phyloP scores from a whole-genome alignment of 2,113 vertebrate species.

The Dicentrarchus labrax region DNA sequence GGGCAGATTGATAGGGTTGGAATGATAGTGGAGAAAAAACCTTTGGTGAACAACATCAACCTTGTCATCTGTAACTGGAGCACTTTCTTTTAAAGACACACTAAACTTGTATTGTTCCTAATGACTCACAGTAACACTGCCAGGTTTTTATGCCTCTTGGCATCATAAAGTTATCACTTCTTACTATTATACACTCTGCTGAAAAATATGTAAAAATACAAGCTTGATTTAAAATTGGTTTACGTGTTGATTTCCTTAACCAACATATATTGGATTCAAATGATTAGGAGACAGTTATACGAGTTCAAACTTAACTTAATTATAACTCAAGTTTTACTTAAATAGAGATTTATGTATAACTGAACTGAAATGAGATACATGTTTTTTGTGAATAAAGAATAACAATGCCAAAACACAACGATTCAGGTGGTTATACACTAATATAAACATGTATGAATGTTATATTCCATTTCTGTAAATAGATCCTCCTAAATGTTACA shows the following conservation, averaged over 20 bases:
- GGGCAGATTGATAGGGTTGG: background rate
- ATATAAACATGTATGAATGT: too few species aligned
- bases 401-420: too few species aligned
- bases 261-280: background rate
- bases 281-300: background rate
- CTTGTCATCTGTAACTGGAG: constrained; percentile 3
- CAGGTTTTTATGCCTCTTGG: constrained; percentile 37
- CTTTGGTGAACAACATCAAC: background rate
- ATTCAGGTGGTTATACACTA: too few species aligned
- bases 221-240: constrained; percentile 15
- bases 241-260: constrained; percentile 2
- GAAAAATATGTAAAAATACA: constrained; percentile 6
- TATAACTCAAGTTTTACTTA: background rate
- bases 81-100: constrained; percentile 2
- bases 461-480: too few species aligned
- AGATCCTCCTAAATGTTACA: too few species aligned
- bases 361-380: too few species aligned
- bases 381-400: too few species aligned
- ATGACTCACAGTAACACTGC: constrained; percentile 10
- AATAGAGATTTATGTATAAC: too few species aligned
- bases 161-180: constrained; percentile 41
- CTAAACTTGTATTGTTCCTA: constrained; percentile 7
- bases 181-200: constrained; percentile 6
- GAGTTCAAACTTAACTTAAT: background rate
- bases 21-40: constrained; percentile 21